Evolutionary conservation across 2,888 invertebrate genomes (phyloP), one percentile per base, ranked within the genome.

Genomic region (Drosophila nr. perissopoda): DNA sequence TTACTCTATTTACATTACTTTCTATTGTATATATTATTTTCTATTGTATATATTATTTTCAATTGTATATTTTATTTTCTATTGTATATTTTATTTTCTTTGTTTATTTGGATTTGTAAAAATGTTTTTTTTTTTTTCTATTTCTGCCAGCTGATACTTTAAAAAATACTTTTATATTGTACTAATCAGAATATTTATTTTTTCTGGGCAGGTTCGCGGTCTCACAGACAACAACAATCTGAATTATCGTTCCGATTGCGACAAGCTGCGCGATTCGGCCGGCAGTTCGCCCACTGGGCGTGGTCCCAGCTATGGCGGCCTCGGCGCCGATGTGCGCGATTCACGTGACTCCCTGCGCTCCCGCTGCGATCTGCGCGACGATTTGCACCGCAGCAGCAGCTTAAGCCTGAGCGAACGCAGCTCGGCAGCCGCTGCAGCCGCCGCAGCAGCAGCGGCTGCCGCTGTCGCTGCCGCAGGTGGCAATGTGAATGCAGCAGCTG

Each of bases 161-260:
- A 16, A 16, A 36, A 36, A 18, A 21, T 13, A 6, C 3, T 16
- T 34, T 33, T 10, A 21, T 18, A 10, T 27, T 1, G 10, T 53
- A 7, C 10, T 40, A 16, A 53, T 18, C 11, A 18, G 2, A 18
- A 36, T 36, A 38, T 27, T 11, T 38, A 8, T 27, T 5, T 13
- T 11, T 16, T 21, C 5, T 11, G 16, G 25, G 3, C 65, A 93
- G 93, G 93, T 96, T 82, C 94, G 97, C 93, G 98, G 97, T 92
- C 95, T 98, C 92, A 97, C 97, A 91, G 97, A 97, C 94, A 97
- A 96, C 94, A 96, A 96, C 94, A 96, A 93, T 87, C 90, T 93
- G 84, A 93, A 93, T 76, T 93, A 93, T 85, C 93, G 93, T 74
- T 86, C 93, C 79, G 93, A 93, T 77, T 91, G 91, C 83, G 93